A percentile compares a stretch with the other conserved stretches of the same genome.
phyloP scores from a whole-genome alignment of 1,140 invertebrate genomes.

The Drosophila ananassae region DNA sequence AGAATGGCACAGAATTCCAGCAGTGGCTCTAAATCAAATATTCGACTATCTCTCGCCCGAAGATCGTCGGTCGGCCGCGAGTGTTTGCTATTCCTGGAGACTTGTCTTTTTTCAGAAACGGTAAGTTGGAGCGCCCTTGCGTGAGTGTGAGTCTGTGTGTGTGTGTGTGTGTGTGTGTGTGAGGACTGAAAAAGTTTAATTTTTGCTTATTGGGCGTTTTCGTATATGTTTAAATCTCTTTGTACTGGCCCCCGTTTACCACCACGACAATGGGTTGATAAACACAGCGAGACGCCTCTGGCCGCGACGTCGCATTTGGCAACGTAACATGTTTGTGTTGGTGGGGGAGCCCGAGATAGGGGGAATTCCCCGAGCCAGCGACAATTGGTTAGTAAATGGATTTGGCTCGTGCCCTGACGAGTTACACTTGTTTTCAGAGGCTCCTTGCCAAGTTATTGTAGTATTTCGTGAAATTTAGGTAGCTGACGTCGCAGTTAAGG shows the following conservation, averaged over 20 bases:
- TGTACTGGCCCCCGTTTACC: slow-evolving; percentile 12
- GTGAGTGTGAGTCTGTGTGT: slow-evolving; percentile 7
- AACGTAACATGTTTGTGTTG: slow-evolving; percentile 22
- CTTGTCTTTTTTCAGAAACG: slow-evolving; percentile 78
- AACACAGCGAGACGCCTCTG: background rate
- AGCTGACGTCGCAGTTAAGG: background rate
- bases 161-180: slow-evolving; percentile 4
- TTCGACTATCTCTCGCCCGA: slow-evolving; percentile 68
- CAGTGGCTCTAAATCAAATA: slow-evolving; percentile 74
- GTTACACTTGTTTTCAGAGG: slow-evolving; percentile 1
- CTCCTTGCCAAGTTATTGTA: background rate
- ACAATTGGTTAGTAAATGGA: slow-evolving; percentile 35
- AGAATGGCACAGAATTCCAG: slow-evolving; percentile 76
- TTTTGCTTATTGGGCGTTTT: slow-evolving; percentile 15
- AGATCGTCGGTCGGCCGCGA: slow-evolving; percentile 67
- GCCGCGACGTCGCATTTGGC: slow-evolving; percentile 27
- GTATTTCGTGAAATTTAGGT: background rate
- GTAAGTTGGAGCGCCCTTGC: slow-evolving; percentile 51
- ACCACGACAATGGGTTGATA: slow-evolving; percentile 17
- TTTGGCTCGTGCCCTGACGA: slow-evolving; percentile 1
- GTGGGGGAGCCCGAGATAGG: slow-evolving; percentile 21
- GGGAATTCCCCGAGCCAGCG: slow-evolving; percentile 22
- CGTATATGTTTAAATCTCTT: background rate
- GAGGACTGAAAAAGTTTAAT: slow-evolving; percentile 23
- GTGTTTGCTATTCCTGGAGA: slow-evolving; percentile 76